These are phyloP conservation scores for Neolamprologus tretocephalus DNA, from an alignment of 2,113 vertebrate species.

Conservation along the genomic window DNA sequence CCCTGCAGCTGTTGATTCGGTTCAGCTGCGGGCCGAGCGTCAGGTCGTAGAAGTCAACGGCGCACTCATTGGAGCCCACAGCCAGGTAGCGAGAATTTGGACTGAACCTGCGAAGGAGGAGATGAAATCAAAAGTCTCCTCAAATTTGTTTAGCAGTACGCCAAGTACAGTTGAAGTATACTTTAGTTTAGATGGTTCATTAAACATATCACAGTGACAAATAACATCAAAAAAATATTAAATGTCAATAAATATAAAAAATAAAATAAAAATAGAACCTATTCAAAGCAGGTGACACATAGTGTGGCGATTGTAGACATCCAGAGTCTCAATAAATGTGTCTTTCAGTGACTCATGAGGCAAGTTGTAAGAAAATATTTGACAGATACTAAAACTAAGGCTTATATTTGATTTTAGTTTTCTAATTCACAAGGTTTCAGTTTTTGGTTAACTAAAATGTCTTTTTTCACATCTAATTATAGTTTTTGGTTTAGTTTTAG, in stretches of 20 bases:
- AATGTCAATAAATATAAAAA: background rate
- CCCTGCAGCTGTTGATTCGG: slow-evolving; percentile 92
- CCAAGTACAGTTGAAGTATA: background rate
- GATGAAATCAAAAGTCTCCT: background rate
- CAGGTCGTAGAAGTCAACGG: slow-evolving; percentile 94
- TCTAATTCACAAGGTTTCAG: background rate
- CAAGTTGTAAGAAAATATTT: background rate
- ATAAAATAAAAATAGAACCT: background rate
- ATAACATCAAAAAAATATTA: background rate
- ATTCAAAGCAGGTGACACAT: background rate
- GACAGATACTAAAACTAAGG: background rate
- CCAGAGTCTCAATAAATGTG: background rate
- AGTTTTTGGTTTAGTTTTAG: background rate
- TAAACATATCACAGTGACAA: background rate
- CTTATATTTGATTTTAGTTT: background rate
- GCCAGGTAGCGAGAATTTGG: slow-evolving; percentile 89
- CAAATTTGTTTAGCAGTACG: background rate
- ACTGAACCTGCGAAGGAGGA: slow-evolving; percentile 79
- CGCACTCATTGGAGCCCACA: slow-evolving; percentile 90
- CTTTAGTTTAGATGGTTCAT: background rate
- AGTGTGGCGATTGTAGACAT: background rate
- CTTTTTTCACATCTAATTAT: background rate
- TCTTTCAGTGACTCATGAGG: background rate
- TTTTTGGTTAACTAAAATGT: background rate
- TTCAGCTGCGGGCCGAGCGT: slow-evolving; percentile 87